Evolutionary conservation across 2,888 invertebrate genomes (phyloP).

Genomic region (Agrochola lota): DNA sequence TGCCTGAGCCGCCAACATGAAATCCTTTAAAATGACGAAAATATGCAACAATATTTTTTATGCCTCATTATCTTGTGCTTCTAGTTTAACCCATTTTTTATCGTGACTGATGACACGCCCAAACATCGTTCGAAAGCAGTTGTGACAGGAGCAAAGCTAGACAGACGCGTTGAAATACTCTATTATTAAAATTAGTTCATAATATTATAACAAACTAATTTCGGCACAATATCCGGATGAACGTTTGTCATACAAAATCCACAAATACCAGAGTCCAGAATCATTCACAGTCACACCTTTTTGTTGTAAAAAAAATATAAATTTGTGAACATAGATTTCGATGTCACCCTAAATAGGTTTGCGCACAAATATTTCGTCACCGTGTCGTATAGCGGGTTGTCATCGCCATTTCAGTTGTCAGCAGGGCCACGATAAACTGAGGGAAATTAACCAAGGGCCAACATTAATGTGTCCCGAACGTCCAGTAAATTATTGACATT

Average conservation of each 20-base stretch:
- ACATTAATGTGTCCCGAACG: constrained; percentile 73
- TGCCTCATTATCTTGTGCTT: constrained; percentile 44
- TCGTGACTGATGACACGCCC: constrained; percentile 59
- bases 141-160: constrained; percentile 34
- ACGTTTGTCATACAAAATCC: constrained; percentile 42
- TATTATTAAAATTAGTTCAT: constrained; percentile 48
- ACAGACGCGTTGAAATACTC: constrained; percentile 23
- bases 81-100: constrained; percentile 55
- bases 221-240: constrained; percentile 45
- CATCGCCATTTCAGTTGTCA: constrained; percentile 79
- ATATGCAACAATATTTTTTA: constrained; percentile 56
- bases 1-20: constrained; percentile 51
- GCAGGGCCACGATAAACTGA: constrained; percentile 75
- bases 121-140: constrained; percentile 46
- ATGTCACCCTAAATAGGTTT: constrained; percentile 82
- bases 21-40: constrained; percentile 62
- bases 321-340: constrained; percentile 76
- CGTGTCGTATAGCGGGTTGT: constrained; percentile 73
- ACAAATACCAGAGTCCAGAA: constrained; percentile 22
- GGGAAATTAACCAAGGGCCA: constrained; percentile 74
- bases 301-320: constrained; percentile 58
- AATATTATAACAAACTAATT: constrained; percentile 43
- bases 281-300: constrained; percentile 57
- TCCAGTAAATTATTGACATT: constrained; percentile 72
- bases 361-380: constrained; percentile 82